Conservation (phyloP, 2,113 vertebrate species). For the Ptilonorhynchus violaceus region DNA sequence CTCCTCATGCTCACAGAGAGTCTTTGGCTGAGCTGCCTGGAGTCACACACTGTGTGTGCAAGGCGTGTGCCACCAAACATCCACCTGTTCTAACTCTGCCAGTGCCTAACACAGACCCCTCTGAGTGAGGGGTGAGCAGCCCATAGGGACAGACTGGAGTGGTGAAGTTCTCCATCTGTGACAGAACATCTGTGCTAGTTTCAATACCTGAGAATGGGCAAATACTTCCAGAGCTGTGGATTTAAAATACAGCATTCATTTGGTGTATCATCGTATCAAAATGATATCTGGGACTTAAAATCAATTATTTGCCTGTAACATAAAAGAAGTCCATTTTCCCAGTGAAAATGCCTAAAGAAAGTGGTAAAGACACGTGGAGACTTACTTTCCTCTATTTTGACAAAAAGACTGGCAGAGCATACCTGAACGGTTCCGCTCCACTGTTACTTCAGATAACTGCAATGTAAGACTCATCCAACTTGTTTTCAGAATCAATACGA, state of each 20-base stretch:
- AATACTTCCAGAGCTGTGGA: background rate
- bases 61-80: background rate
- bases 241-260: background rate
- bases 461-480: background rate
- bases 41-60: background rate
- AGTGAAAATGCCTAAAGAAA: background rate
- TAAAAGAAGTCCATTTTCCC: background rate
- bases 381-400: background rate
- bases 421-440: background rate
- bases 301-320: background rate
- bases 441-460: background rate
- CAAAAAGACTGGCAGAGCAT: background rate
- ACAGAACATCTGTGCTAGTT: background rate
- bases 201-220: background rate
- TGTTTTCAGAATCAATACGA: background rate
- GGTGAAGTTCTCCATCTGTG: background rate
- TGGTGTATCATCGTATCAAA: background rate
- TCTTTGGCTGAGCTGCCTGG: background rate
- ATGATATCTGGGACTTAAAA: background rate
- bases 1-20: background rate
- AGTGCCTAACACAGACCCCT: background rate
- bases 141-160: background rate
- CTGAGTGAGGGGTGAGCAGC: background rate
- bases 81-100: background rate
- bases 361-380: background rate